These are phyloP conservation scores for Entomyzon cyanotis DNA, from an alignment of 2,113 vertebrate species.

Conservation along the genomic window DNA sequence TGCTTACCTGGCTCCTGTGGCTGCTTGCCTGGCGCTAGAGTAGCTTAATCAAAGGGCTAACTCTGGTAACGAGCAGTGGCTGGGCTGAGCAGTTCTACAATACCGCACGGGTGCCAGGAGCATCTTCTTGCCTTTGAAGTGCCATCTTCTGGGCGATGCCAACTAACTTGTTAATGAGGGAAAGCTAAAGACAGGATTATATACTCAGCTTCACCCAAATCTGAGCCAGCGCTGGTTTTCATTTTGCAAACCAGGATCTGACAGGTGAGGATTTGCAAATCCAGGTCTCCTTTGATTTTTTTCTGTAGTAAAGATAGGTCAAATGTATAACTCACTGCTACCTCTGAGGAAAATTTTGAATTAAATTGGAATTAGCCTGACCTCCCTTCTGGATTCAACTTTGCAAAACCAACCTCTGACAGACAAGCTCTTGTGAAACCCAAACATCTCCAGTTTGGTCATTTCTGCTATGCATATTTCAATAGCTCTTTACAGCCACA, in stretches of 20 bases:
- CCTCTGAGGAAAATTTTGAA: constrained; percentile 9
- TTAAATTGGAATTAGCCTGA: constrained; percentile 24
- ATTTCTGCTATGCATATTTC: constrained; percentile 60
- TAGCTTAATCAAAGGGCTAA: background rate
- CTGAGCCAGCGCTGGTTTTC: constrained; percentile 10
- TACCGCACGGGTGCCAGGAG: background rate
- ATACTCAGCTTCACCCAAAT: background rate
- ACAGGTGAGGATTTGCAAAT: constrained; percentile 61
- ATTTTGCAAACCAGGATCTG: constrained; percentile 27
- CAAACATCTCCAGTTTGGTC: constrained; percentile 21
- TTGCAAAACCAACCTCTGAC: constrained; percentile 25
- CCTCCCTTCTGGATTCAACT: background rate
- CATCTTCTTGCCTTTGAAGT: background rate
- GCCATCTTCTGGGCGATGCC: background rate
- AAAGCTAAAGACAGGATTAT: background rate
- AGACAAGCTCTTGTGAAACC: constrained; percentile 17
- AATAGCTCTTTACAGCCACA: constrained; percentile 64
- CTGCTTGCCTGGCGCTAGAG: background rate
- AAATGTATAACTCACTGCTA: background rate
- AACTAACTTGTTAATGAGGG: background rate
- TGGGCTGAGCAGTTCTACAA: background rate
- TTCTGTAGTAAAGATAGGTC: constrained; percentile 13
- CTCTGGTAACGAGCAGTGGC: background rate
- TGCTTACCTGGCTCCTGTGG: background rate
- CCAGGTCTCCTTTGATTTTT: constrained; percentile 35